Evolutionary conservation across 2,888 invertebrate species (phyloP).

Genomic region (Meghimatium bilineatum): DNA sequence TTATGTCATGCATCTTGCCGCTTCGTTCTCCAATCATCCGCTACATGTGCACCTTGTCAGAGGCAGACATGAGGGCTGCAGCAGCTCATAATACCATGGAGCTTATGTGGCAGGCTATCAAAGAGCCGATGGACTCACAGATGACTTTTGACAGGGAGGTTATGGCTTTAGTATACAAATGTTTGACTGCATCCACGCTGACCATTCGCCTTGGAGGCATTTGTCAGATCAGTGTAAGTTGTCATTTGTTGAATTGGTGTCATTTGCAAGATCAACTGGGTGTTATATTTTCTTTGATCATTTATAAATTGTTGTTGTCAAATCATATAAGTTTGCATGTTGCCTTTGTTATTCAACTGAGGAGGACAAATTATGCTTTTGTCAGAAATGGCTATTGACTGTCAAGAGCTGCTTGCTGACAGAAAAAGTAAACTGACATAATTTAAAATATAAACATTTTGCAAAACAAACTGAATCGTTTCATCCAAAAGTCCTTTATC

Average conservation of each 20-base stretch:
- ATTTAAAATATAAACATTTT: too few species aligned
- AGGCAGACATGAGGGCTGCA: constrained; percentile 91
- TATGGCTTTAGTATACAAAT: constrained; percentile 94
- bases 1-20: constrained; percentile 91
- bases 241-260: background rate
- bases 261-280: too few species aligned
- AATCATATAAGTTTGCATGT: too few species aligned
- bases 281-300: too few species aligned
- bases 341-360: too few species aligned
- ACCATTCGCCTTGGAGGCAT: constrained; percentile 96
- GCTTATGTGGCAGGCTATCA: constrained; percentile 96
- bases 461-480: too few species aligned
- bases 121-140: constrained; percentile 83
- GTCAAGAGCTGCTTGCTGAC: too few species aligned
- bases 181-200: constrained; percentile 94
- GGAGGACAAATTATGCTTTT: too few species aligned
- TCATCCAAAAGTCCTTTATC: too few species aligned
- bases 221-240: constrained; percentile 90
- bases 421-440: too few species aligned
- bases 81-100: constrained; percentile 95
- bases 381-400: too few species aligned
- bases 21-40: constrained; percentile 88
- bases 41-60: constrained; percentile 95
- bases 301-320: too few species aligned
- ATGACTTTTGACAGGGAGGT: constrained; percentile 91